Evolutionary conservation across 2,888 invertebrate species (phyloP).

Genomic region (Melipona bicolor): DNA sequence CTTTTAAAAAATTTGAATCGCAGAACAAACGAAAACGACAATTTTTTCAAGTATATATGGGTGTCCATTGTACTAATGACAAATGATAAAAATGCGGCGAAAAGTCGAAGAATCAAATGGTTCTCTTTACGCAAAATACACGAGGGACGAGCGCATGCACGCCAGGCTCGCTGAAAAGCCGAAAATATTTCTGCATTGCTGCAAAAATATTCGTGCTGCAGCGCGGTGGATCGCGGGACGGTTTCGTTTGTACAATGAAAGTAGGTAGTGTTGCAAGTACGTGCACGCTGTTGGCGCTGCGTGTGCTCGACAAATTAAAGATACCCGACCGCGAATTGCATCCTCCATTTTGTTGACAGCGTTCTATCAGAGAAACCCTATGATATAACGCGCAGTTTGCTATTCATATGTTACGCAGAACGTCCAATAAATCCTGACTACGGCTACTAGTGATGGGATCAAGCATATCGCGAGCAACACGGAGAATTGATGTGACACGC

Average conservation of each 20-base stretch:
- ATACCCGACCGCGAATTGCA: slow-evolving; percentile 46
- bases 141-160: not conserved
- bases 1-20: not conserved
- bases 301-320: slow-evolving; percentile 62
- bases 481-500: not conserved
- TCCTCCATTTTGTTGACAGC: slow-evolving; percentile 40
- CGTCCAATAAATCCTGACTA: slow-evolving; percentile 13
- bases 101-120: slow-evolving; percentile 1
- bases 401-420: slow-evolving; percentile 5
- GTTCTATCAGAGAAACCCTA: slow-evolving; percentile 31
- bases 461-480: not conserved
- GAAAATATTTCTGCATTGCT: slow-evolving; percentile 32
- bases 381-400: slow-evolving; percentile 19
- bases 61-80: not conserved
- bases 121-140: not conserved
- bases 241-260: slow-evolving; percentile 47
- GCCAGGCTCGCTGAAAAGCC: slow-evolving; percentile 15
- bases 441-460: slow-evolving; percentile 17
- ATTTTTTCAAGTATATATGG: slow-evolving; percentile 4
- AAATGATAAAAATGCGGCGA: not conserved
- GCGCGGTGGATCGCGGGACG: slow-evolving; percentile 45
- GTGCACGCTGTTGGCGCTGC: slow-evolving; percentile 20
- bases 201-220: slow-evolving; percentile 64
- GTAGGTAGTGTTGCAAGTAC: slow-evolving; percentile 43
- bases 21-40: not conserved